Conservation (phyloP, 2,888 invertebrate species). For the Lasioglossum lativentre region DNA sequence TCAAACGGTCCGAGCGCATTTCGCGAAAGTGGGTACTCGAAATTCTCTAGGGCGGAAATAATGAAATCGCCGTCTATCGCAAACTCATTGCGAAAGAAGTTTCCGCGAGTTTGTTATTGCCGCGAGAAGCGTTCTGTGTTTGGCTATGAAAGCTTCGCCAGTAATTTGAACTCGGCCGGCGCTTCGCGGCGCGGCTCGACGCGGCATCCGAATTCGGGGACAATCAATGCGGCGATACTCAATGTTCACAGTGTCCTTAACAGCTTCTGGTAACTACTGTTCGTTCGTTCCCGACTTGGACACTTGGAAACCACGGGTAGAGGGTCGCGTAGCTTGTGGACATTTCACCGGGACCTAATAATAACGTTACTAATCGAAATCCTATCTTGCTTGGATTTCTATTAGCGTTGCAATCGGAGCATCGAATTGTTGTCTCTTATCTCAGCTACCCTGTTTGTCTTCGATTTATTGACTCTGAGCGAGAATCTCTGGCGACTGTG, state of each 20-base stretch:
- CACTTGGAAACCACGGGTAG: constrained; percentile 51
- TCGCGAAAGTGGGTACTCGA: not conserved
- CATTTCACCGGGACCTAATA: constrained; percentile 47
- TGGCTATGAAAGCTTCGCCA: constrained; percentile 2
- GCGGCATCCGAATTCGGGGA: constrained; percentile 31
- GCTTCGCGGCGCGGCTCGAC: too few species aligned
- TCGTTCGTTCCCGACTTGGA: constrained; percentile 52
- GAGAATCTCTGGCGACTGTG: not conserved
- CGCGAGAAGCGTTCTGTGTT: constrained; percentile 18
- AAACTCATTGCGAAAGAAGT: not conserved
- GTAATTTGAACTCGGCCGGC: constrained; percentile 44
- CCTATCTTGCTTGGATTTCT: constrained; percentile 48
- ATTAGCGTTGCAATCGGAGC: constrained; percentile 31
- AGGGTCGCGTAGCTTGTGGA: constrained; percentile 14
- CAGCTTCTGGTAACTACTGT: constrained; percentile 50
- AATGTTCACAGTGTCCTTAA: constrained; percentile 57
- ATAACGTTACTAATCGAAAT: constrained; percentile 55
- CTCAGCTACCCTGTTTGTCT: not conserved
- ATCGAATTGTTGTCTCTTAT: constrained; percentile 24
- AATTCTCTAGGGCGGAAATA: not conserved
- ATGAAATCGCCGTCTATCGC: not conserved
- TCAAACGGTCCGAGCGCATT: not conserved
- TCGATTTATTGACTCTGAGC: not conserved
- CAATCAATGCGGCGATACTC: constrained; percentile 57
- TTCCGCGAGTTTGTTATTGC: not conserved